Evolutionary conservation across 1,140 invertebrate genomes (phyloP), one percentile per base, ranked within the genome.

Genomic region (Nixonia krombeini): DNA sequence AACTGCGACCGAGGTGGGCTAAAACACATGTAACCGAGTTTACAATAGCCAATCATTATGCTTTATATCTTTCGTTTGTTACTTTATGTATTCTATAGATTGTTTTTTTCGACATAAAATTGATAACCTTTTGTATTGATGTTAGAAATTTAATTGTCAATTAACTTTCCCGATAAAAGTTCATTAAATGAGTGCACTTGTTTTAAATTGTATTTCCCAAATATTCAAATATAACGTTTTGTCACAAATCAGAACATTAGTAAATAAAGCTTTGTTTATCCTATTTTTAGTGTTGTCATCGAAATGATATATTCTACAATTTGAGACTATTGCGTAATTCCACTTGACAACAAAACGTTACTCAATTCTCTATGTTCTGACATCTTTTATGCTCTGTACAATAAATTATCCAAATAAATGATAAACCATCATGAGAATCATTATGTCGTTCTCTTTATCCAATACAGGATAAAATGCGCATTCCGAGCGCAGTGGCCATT

Each of bases 401-500:
- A 68, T 52, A 59, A 31, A 26, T 47, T 65, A 63, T 63, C 63
- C 50, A 59, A 72, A 35, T 37, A 50, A 56, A 42, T 40, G 44
- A 66, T 64, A n/a, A n/a, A n/a, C n/a, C n/a, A n/a, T n/a, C n/a
- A n/a, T n/a, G n/a, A n/a, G n/a, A n/a, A n/a, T 61, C 18, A 40
- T 47, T 40, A 35, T 25, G n/a, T 47, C 41, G 42, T 29, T 53
- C 12, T 44, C 45, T 37, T 49, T 57, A 69, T 15, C 66, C 66
- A 50, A 31, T 37, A n/a, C n/a, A n/a, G 42, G 46, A 66, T 52
- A 70, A 65, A 44, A 61, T 16, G 40, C 57, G n/a, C n/a, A n/a
- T n/a, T n/a, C n/a, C n/a, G n/a, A n/a, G n/a, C n/a, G 41, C 51
- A 57, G 73, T 71, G 73, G 75, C 68, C 69, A 78, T 82, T 79